Evolutionary conservation across 2,113 vertebrate species (phyloP), one percentile per base, ranked within the genome.

Genomic region (Perognathus longimembris): DNA sequence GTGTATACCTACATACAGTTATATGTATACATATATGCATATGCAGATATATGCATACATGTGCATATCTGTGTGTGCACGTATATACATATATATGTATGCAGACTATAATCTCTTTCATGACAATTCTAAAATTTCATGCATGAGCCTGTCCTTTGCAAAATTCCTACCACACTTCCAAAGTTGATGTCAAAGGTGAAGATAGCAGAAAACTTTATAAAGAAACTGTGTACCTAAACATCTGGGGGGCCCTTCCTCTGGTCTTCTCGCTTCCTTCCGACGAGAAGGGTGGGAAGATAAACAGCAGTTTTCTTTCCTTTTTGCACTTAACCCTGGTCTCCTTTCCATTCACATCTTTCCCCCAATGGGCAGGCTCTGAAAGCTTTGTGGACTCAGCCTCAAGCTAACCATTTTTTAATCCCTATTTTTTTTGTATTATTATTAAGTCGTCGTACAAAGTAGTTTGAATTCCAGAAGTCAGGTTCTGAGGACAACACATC

Each of bases 291-390:
- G 22, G 40, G 20, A 92, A 95, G 81, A 77, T 78, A 18, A 88
- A 92, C 88, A 95, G 61, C 54, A 84, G 24, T 38, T 54, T 30
- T 79, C 61, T 83, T 57, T 61, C 20, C 12, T 57, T 82, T 67
- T 21, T 6, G 73, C 83, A 67, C 3, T 70, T n/a, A 95, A 95
- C 61, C 14, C 17, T 91, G 40, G 45, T 42, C 59, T 89, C 85
- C 84, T 95, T 80, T 86, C 69, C n/a, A 59, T 93, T 94, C 81
- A 59, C 79, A 88, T 81, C 90, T 83, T n/a, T n/a, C n/a, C n/a
- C n/a, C n/a, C n/a, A n/a, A n/a, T n/a, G n/a, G n/a, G n/a, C n/a
- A n/a, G n/a, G n/a, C n/a, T n/a, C n/a, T n/a, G n/a, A n/a, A n/a
- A n/a, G n/a, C n/a, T n/a, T n/a, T n/a, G n/a, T n/a, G n/a, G n/a